These are phyloP conservation scores for Lipotes vexillifer DNA, from an alignment of 2,113 vertebrate genomes.

Conservation along the genomic window DNA sequence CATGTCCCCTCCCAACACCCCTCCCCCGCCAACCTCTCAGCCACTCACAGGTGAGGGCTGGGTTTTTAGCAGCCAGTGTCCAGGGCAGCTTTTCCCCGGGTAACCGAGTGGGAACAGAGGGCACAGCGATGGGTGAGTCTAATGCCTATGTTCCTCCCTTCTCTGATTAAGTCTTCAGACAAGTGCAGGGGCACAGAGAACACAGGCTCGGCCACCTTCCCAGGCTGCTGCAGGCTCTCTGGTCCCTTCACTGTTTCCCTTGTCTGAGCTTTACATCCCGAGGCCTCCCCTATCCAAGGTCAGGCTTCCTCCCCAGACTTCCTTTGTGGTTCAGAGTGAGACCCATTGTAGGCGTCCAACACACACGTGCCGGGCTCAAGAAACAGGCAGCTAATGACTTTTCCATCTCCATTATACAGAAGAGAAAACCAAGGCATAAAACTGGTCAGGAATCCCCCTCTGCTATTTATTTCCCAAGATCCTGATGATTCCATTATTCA, in stretches of 20 bases:
- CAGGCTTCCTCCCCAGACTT: background rate
- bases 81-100: background rate
- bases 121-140: background rate
- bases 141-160: fast-evolving
- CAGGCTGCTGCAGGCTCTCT: fast-evolving
- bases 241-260: fast-evolving
- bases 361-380: fast-evolving
- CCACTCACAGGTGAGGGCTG: background rate
- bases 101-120: fast-evolving
- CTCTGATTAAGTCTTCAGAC: background rate
- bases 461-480: background rate
- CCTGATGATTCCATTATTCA: background rate
- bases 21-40: background rate
- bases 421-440: background rate
- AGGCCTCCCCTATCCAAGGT: background rate
- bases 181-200: fast-evolving
- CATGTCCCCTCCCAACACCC: too few species aligned
- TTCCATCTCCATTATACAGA: background rate
- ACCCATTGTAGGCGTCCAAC: fast-evolving
- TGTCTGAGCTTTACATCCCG: background rate
- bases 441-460: background rate
- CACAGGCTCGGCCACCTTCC: background rate
- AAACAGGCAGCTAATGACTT: fast-evolving
- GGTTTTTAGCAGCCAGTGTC: background rate
- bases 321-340: background rate